These are phyloP conservation scores for Heptranchias perlo DNA, from an alignment of 2,113 vertebrate genomes.

Conservation along the genomic window DNA sequence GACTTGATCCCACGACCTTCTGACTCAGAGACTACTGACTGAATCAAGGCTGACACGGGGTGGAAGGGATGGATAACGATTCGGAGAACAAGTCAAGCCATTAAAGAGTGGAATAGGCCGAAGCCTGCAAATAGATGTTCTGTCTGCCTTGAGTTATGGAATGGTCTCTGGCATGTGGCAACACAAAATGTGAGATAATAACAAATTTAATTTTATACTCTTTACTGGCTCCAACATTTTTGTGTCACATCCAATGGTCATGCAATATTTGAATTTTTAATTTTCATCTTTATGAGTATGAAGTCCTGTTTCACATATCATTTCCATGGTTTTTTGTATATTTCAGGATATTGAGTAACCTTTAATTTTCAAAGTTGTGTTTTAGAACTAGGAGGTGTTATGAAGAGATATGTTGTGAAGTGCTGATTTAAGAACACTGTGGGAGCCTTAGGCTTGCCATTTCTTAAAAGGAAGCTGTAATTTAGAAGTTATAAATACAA, in stretches of 20 bases:
- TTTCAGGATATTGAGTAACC: constrained; percentile 4
- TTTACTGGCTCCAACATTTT: neutral
- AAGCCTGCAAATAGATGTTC: neutral
- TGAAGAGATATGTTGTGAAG: neutral
- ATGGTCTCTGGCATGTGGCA: neutral
- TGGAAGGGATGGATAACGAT: neutral
- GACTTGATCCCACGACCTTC: neutral
- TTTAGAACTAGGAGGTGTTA: neutral
- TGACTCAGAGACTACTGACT: neutral
- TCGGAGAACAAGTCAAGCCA: neutral
- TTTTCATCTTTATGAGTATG: neutral
- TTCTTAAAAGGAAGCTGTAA: neutral
- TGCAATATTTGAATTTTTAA: neutral
- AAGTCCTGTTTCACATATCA: neutral
- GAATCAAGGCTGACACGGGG: too few relatives aligned
- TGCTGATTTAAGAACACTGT: neutral
- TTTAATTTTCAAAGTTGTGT: neutral
- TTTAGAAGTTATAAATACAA: constrained; percentile 2
- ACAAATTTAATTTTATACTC: neutral
- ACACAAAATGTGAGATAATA: neutral
- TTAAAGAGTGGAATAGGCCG: neutral
- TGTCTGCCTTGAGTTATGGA: neutral
- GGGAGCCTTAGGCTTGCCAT: neutral
- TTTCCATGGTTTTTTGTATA: neutral
- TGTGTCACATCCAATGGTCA: neutral